These are phyloP conservation scores for Strix aluco DNA, from an alignment of 2,113 vertebrate genomes.

Conservation along the genomic window DNA sequence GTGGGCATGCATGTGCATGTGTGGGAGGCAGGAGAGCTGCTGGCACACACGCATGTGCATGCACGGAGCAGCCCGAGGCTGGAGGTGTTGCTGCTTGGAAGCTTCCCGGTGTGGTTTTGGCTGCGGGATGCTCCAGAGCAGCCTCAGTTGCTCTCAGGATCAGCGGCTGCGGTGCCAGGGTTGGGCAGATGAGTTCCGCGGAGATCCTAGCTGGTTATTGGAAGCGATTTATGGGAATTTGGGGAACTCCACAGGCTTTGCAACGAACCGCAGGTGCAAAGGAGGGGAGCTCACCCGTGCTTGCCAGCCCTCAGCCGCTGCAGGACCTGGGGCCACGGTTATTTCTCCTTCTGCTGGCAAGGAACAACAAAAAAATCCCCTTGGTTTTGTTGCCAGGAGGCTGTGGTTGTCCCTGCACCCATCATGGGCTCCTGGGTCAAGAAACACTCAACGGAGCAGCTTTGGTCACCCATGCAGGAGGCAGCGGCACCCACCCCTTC, in stretches of 20 bases:
- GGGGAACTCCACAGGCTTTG: neutral
- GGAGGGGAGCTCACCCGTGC: neutral
- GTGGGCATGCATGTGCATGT: neutral
- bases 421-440: neutral
- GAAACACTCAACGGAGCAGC: neutral
- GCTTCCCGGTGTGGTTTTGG: neutral
- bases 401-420: neutral
- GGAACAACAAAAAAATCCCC: neutral
- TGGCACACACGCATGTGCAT: fast-evolving
- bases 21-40: neutral
- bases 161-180: neutral
- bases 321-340: neutral
- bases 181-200: fast-evolving
- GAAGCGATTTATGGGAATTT: neutral
- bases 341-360: neutral
- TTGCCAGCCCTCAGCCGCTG: neutral
- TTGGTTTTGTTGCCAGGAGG: neutral
- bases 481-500: neutral
- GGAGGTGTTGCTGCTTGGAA: neutral
- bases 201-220: neutral
- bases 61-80: neutral
- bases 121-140: neutral
- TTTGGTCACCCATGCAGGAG: neutral
- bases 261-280: neutral
- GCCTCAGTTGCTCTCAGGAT: neutral